Evolutionary conservation across 2,888 invertebrate genomes (phyloP).

Genomic region (Tiphia femorata): DNA sequence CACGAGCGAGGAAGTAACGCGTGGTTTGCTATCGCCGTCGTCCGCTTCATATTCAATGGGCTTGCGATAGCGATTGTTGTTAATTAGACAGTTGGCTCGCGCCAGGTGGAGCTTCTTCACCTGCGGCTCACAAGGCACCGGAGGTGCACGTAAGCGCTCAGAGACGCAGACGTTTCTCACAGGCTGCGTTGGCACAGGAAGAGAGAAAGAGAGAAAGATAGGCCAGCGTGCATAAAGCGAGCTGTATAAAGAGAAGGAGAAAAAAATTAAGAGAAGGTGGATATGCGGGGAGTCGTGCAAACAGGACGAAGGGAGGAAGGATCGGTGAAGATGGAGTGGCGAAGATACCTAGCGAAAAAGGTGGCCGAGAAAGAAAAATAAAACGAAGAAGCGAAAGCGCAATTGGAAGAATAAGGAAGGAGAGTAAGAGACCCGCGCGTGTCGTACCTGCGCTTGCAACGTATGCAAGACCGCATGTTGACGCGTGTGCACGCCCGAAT

Average conservation of each 20-base stretch:
- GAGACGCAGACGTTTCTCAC: not conserved
- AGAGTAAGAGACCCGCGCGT: too few species aligned
- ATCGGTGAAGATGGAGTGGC: too few species aligned
- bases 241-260: too few species aligned
- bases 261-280: too few species aligned
- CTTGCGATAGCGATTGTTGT: slow-evolving; percentile 50
- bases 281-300: too few species aligned
- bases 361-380: too few species aligned
- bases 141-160: slow-evolving; percentile 11
- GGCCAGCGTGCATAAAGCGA: too few species aligned
- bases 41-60: slow-evolving; percentile 34
- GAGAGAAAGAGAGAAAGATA: not conserved
- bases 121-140: slow-evolving; percentile 38
- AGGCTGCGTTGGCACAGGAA: not conserved
- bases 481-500: slow-evolving; percentile 11
- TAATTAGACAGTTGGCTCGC: slow-evolving; percentile 60
- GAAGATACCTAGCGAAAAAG: too few species aligned
- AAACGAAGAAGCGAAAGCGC: too few species aligned
- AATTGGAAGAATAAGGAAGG: too few species aligned
- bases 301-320: too few species aligned
- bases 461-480: slow-evolving; percentile 3
- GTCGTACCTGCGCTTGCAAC: slow-evolving; percentile 7
- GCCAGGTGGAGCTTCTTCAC: slow-evolving; percentile 56
- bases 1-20: too few species aligned
- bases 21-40: slow-evolving; percentile 8